Conservation (phyloP, 2,113 vertebrate species). For the Cyanoramphus novaezelandiae region DNA sequence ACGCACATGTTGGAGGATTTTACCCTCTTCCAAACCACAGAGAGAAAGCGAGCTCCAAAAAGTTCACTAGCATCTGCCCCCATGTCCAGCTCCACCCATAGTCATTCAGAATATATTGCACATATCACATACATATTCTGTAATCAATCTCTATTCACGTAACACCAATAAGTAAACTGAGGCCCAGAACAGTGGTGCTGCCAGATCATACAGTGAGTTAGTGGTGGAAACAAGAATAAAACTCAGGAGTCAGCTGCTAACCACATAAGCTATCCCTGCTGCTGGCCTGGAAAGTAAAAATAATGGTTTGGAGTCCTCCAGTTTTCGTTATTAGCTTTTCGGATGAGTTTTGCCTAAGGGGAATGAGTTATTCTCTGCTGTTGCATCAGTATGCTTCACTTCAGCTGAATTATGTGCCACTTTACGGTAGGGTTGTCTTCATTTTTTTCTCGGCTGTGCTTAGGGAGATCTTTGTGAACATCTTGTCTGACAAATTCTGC, state of each 20-base stretch:
- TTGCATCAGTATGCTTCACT: constrained; percentile 45
- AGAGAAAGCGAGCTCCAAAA: neutral
- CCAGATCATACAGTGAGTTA: neutral
- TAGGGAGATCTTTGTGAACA: constrained; percentile 49
- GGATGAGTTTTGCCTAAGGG: constrained; percentile 63
- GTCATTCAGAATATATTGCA: neutral
- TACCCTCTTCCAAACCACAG: neutral
- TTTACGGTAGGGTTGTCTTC: constrained; percentile 50
- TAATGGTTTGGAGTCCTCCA: constrained; percentile 50
- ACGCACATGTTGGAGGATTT: neutral
- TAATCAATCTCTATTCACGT: neutral
- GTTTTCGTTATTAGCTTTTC: constrained; percentile 64
- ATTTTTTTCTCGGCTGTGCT: constrained; percentile 23
- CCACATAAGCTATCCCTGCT: constrained; percentile 39
- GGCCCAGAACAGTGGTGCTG: neutral
- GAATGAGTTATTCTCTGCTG: constrained; percentile 39
- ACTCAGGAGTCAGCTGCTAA: constrained; percentile 37
- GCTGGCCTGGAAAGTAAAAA: constrained; percentile 45
- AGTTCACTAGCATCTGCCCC: neutral
- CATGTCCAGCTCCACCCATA: neutral
- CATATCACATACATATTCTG: neutral
- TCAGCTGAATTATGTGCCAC: constrained; percentile 57
- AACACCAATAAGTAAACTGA: neutral
- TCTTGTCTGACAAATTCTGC: constrained; percentile 64
- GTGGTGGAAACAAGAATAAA: constrained; percentile 28